Conservation (phyloP, 2,113 vertebrate genomes). For the Equus quagga region DNA sequence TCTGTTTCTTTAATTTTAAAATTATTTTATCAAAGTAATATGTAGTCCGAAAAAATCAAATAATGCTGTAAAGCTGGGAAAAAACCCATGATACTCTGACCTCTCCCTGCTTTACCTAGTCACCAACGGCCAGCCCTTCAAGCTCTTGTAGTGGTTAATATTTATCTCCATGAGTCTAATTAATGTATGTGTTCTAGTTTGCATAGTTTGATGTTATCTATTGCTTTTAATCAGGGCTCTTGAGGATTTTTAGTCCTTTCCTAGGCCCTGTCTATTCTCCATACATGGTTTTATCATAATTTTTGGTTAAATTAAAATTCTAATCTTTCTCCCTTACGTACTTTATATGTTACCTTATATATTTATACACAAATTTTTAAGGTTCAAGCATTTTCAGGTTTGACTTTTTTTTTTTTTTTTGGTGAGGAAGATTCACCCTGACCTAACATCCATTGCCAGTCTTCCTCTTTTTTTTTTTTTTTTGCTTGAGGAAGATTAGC, state of each 20-base stretch:
- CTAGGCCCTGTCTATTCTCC: neutral
- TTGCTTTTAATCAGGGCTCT: neutral
- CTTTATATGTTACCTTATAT: neutral
- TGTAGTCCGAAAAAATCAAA: neutral
- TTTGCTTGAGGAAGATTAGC: too few relatives aligned
- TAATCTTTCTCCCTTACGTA: neutral
- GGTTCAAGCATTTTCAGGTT: neutral
- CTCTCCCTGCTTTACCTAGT: neutral
- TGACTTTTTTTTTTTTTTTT: neutral
- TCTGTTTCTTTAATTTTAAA: slow-evolving; percentile 22
- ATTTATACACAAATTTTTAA: neutral
- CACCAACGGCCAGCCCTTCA: neutral
- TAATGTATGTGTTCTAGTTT: neutral
- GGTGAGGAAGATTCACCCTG: too few relatives aligned
- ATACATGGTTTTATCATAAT: neutral
- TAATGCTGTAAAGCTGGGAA: neutral
- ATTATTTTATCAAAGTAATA: slow-evolving; percentile 1
- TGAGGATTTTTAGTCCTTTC: neutral
- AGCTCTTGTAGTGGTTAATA: neutral
- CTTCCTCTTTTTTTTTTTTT: too few relatives aligned
- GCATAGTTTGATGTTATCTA: neutral
- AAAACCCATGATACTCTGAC: neutral
- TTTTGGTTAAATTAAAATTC: slow-evolving; percentile 11
- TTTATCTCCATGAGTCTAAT: neutral
- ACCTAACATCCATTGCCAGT: too few relatives aligned